A percentile compares a stretch with the other conserved stretches of the same genome.
These are phyloP conservation scores for Drosophila pseudoananassae DNA, from an alignment of 1,140 invertebrate genomes.

Conservation along the genomic window DNA sequence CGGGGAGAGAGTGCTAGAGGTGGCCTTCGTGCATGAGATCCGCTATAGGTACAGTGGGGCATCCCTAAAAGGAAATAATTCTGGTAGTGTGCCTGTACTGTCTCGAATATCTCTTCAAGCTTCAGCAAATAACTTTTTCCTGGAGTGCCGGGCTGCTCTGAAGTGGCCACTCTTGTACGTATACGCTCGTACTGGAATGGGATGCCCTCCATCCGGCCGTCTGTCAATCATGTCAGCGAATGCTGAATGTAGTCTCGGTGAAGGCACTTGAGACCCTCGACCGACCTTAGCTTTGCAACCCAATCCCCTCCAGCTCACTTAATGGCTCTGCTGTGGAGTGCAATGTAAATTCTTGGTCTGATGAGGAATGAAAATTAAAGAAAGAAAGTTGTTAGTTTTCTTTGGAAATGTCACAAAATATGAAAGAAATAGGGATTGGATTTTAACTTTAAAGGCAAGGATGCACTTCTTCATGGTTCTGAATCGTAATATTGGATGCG, in stretches of 20 bases:
- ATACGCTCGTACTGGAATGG: conserved; percentile 43
- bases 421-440: too few species aligned
- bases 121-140: conserved; percentile 47
- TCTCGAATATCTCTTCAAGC: conserved; percentile 8
- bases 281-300: background rate
- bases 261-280: conserved; percentile 25
- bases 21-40: conserved; percentile 54
- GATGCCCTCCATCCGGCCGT: conserved; percentile 57
- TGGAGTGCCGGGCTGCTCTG: conserved; percentile 46
- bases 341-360: too few species aligned
- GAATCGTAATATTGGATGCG: conserved; percentile 10
- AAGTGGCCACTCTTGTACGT: conserved; percentile 42
- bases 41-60: conserved; percentile 2
- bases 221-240: conserved; percentile 53
- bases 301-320: too few species aligned
- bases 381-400: too few species aligned
- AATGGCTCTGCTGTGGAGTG: too few species aligned
- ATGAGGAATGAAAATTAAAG: too few species aligned
- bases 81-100: conserved; percentile 10
- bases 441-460: too few species aligned
- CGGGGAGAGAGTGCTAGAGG: conserved; percentile 15
- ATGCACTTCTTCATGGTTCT: too few species aligned
- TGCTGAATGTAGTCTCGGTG: conserved; percentile 29
- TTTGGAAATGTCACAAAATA: too few species aligned
- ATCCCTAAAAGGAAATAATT: background rate